Conservation (phyloP, 2,113 vertebrate genomes). For the Brachyhypopomus occidentalis region DNA sequence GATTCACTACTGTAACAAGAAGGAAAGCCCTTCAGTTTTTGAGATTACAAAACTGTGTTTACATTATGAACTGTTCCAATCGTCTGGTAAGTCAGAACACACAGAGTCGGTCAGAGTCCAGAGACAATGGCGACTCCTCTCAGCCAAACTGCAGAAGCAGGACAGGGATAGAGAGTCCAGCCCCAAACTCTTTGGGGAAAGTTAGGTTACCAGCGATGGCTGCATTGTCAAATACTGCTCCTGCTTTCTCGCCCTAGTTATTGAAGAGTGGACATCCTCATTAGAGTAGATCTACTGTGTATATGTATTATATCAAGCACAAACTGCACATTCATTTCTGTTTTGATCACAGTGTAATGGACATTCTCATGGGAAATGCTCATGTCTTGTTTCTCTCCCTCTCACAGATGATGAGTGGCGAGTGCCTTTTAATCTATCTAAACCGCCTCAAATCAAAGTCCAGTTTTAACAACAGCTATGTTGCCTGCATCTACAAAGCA, state of each 20-base stretch:
- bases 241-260: slow-evolving; percentile 23
- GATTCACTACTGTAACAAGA: neutral
- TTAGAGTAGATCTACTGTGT: slow-evolving; percentile 28
- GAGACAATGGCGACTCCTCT: neutral
- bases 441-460: slow-evolving; percentile 89
- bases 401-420: slow-evolving; percentile 90
- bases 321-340: too few species aligned
- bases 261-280: slow-evolving; percentile 65
- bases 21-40: neutral
- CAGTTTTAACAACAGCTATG: slow-evolving; percentile 85
- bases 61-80: neutral
- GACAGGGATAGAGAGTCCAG: neutral
- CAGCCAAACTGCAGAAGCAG: neutral
- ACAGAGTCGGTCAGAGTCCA: neutral
- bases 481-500: slow-evolving; percentile 89
- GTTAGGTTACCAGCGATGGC: slow-evolving; percentile 20
- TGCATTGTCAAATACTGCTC: slow-evolving; percentile 47
- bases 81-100: neutral
- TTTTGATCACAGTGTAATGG: too few species aligned
- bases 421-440: slow-evolving; percentile 84
- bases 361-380: too few species aligned
- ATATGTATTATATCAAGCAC: too few species aligned
- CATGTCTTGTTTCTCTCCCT: slow-evolving; percentile 50
- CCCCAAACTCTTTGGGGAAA: neutral
- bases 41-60: slow-evolving; percentile 5